Conservation (phyloP, 2,113 vertebrate genomes). For the Cottus gobio region DNA sequence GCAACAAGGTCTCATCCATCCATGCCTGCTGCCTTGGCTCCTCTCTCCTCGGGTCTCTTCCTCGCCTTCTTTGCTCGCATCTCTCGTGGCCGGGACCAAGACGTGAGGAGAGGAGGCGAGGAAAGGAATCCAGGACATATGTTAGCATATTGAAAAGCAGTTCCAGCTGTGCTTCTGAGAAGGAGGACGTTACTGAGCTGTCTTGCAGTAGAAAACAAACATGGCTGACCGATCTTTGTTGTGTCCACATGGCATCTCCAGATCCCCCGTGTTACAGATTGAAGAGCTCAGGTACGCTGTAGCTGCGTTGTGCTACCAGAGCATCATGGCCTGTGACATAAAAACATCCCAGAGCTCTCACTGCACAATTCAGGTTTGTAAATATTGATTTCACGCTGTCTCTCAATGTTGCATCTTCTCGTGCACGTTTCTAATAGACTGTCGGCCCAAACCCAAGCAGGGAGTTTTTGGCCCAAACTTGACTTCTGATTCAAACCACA, state of each 20-base stretch:
- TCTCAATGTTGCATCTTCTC: neutral
- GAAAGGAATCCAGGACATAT: neutral
- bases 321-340: neutral
- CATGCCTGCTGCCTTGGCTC: neutral
- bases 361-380: neutral
- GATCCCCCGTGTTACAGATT: neutral
- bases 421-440: neutral
- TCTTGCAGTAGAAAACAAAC: neutral
- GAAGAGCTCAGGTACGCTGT: neutral
- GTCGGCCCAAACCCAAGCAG: neutral
- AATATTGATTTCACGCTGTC: conserved; percentile 13
- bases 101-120: neutral
- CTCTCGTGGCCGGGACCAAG: neutral
- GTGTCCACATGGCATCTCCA: neutral
- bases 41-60: neutral
- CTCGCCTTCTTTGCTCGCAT: neutral
- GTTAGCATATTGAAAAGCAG: too few species aligned
- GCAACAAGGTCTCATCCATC: too few species aligned
- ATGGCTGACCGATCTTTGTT: neutral
- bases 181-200: neutral
- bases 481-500: neutral
- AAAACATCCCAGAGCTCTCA: neutral
- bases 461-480: neutral
- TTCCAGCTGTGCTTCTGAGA: neutral
- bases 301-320: neutral